Percentiles rank a stretch among this genome's conserved stretches.
Evolutionary conservation across 1,140 invertebrate genomes (phyloP).

Genomic region (Andricus grossulariae): DNA sequence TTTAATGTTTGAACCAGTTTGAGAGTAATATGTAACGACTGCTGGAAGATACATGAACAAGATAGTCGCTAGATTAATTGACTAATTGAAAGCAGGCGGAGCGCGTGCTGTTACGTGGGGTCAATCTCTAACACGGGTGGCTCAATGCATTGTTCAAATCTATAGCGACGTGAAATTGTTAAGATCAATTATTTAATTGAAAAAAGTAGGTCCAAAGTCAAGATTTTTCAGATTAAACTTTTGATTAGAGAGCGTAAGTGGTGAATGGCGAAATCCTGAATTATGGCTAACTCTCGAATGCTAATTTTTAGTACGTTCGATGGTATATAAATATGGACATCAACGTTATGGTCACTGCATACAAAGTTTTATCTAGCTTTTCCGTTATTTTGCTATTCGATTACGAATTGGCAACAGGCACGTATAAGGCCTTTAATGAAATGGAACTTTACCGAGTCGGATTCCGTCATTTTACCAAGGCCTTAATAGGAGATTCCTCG

Average conservation of each 20-base stretch:
- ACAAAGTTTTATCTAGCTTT: not conserved
- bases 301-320: not conserved
- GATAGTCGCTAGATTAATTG: slow-evolving; percentile 59
- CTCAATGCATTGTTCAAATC: slow-evolving; percentile 1
- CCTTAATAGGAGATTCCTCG: not conserved
- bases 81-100: slow-evolving; percentile 60
- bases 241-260: not conserved
- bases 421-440: slow-evolving; percentile 27
- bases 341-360: not conserved
- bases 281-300: not conserved
- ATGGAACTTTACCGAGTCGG: slow-evolving; percentile 8
- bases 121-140: slow-evolving; percentile 50
- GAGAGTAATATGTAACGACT: not conserved
- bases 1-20: not conserved
- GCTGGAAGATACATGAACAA: not conserved
- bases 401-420: not conserved
- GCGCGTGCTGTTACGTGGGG: slow-evolving; percentile 55
- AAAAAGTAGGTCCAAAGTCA: not conserved
- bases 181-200: slow-evolving; percentile 3
- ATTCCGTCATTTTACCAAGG: slow-evolving; percentile 20
- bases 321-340: not conserved
- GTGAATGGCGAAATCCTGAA: not conserved
- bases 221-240: not conserved
- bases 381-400: not conserved
- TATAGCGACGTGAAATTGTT: not conserved